These are phyloP conservation scores for Arge pagana DNA, from an alignment of 2,888 invertebrate genomes.

Conservation along the genomic window DNA sequence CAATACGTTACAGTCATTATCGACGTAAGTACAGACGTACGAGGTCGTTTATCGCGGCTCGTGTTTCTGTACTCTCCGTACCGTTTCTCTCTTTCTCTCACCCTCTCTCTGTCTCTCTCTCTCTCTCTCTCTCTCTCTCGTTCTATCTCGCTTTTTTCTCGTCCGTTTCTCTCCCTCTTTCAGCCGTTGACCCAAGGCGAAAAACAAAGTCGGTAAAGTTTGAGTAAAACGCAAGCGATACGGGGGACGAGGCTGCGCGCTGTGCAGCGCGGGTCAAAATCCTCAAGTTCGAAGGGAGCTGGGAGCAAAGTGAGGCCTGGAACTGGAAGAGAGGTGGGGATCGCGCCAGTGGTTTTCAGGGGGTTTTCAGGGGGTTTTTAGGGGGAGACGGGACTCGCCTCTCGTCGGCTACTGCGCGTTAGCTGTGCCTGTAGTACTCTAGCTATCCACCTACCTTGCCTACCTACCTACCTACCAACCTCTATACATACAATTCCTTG, in stretches of 20 bases:
- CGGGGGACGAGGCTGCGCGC: constrained; percentile 21
- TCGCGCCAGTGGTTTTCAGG: neutral
- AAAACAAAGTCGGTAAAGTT: constrained; percentile 56
- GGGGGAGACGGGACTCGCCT: constrained; percentile 34
- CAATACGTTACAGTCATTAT: no score
- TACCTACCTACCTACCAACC: no score
- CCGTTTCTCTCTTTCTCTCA: no score
- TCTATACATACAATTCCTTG: no score
- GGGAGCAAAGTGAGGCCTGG: constrained; percentile 24
- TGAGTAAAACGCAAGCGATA: constrained; percentile 54
- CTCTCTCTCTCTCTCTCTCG: constrained; percentile 1
- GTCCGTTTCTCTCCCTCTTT: constrained; percentile 7
- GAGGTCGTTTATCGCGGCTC: no score
- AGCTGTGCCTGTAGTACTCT: constrained; percentile 55
- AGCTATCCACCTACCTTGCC: constrained; percentile 24
- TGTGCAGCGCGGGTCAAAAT: constrained; percentile 58
- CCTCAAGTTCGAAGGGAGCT: constrained; percentile 40
- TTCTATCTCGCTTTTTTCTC: neutral
- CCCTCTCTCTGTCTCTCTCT: neutral
- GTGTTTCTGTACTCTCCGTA: constrained; percentile 6
- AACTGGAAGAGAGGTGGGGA: constrained; percentile 21
- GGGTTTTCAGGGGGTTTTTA: constrained; percentile 9
- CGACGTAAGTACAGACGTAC: no score
- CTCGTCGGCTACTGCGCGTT: constrained; percentile 57
- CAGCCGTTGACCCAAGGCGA: no score